Evolutionary conservation across 1,140 invertebrate genomes (phyloP), one percentile per base, ranked within the genome.

Genomic region (Bathynomus jamesi): DNA sequence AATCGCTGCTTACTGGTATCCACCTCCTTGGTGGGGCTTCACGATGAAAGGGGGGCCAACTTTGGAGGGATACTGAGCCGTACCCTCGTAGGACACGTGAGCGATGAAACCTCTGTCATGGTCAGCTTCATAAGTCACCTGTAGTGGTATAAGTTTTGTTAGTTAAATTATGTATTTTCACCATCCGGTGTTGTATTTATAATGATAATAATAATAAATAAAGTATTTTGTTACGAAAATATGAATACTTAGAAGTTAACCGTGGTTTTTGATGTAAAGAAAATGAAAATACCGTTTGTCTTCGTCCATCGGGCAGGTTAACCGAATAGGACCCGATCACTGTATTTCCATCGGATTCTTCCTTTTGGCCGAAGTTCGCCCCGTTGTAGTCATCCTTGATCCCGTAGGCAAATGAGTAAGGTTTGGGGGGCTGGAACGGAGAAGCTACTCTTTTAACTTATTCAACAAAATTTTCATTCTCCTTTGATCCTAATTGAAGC

Each of bases 81-180:
- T 63, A 4, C 76, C 76, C 27, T 71, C 62, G 73, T 77, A 77
- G 65, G 29, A 74, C 27, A 79, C 78, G 66, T 79, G 72, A 29
- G 78, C 78, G 61, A 77, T 69, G 71, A 68, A 78, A 7, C 78
- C 78, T 70, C 65, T 74, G 75, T 79, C 74, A 69, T 78, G 72
- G 68, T 79, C 79, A 11, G 78, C 79, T 2, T 71, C 75, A 72
- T 80, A 80, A 65, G 70, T 79, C 62, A 80, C 79, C 74, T 76
- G 68, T 7, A 30, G 21, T 8, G 5, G 27, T 25, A 2, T 7
- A 32, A 71, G 10, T 29, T n/a, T n/a, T n/a, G n/a, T n/a, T n/a
- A n/a, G n/a, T n/a, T n/a, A n/a, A n/a, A n/a, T n/a, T n/a, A n/a
- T n/a, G n/a, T n/a, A n/a, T n/a, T n/a, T n/a, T n/a, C n/a, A n/a